Conservation (phyloP, 1,140 invertebrate genomes). For the Drosophila parvula region DNA sequence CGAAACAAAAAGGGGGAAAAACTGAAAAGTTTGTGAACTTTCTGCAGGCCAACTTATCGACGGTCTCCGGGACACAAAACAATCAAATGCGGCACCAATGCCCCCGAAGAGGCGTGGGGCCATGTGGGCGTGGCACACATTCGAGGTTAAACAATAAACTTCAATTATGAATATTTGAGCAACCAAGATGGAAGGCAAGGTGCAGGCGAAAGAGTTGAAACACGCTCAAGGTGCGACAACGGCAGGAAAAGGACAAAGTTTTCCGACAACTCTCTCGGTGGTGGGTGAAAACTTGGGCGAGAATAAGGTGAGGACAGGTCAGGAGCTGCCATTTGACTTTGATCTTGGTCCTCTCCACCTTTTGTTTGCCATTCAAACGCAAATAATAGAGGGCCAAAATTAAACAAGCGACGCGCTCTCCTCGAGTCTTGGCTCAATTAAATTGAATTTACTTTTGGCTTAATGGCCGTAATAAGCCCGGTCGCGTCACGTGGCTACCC, state of each 20-base stretch:
- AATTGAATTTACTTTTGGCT: slow-evolving; percentile 68
- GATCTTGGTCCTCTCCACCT: slow-evolving; percentile 58
- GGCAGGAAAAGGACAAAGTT: slow-evolving; percentile 71
- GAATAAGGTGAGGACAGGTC: slow-evolving; percentile 63
- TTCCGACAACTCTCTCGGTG: slow-evolving; percentile 35
- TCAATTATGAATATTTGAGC: slow-evolving; percentile 78
- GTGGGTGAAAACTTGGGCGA: slow-evolving; percentile 34
- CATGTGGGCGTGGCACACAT: slow-evolving; percentile 40
- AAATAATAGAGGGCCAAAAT: slow-evolving; percentile 58
- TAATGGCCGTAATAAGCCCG: slow-evolving; percentile 69
- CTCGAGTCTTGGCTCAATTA: slow-evolving; percentile 50
- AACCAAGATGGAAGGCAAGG: slow-evolving; percentile 13
- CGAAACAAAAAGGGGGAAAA: slow-evolving; percentile 22
- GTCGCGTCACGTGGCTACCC: slow-evolving; percentile 15
- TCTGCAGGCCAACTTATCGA: slow-evolving; percentile 53
- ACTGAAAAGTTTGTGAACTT: slow-evolving; percentile 47
- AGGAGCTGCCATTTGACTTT: slow-evolving; percentile 67
- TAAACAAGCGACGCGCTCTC: slow-evolving; percentile 36
- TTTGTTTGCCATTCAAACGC: slow-evolving; percentile 71
- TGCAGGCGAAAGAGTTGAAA: slow-evolving; percentile 55
- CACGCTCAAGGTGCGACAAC: slow-evolving; percentile 32
- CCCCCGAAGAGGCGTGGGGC: neutral
- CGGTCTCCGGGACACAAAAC: slow-evolving; percentile 62
- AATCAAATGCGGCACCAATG: slow-evolving; percentile 63
- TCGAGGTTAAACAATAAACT: slow-evolving; percentile 71